Conservation (phyloP, 1,140 invertebrate genomes). For the Condylostylus longicornis region DNA sequence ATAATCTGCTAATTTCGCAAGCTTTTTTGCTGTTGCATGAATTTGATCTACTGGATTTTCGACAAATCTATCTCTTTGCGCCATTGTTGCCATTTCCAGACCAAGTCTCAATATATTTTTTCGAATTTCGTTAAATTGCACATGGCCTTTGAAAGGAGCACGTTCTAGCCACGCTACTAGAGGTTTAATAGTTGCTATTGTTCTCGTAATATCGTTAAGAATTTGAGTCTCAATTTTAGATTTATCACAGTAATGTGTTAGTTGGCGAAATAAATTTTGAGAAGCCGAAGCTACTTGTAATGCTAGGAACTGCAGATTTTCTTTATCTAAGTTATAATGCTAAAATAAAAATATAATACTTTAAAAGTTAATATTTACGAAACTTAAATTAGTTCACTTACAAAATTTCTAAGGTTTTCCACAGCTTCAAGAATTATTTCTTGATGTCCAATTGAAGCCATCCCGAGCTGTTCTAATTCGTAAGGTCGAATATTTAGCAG, state of each 20-base stretch:
- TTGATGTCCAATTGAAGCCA: slow-evolving; percentile 77
- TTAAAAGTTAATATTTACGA: not conserved
- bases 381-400: slow-evolving; percentile 36
- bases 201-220: slow-evolving; percentile 66
- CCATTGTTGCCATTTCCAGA: slow-evolving; percentile 71
- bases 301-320: slow-evolving; percentile 79
- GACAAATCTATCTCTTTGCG: slow-evolving; percentile 73
- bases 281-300: slow-evolving; percentile 70
- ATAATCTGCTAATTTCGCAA: slow-evolving; percentile 66
- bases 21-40: slow-evolving; percentile 46
- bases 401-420: slow-evolving; percentile 73
- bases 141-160: slow-evolving; percentile 33
- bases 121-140: slow-evolving; percentile 27
- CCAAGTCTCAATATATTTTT: slow-evolving; percentile 56
- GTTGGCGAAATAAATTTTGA: slow-evolving; percentile 56
- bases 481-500: slow-evolving; percentile 68
- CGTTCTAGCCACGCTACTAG: slow-evolving; percentile 76
- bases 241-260: slow-evolving; percentile 41
- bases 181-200: slow-evolving; percentile 69
- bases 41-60: slow-evolving; percentile 55
- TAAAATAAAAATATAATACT: slow-evolving; percentile 32
- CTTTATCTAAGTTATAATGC: slow-evolving; percentile 80
- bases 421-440: slow-evolving; percentile 83
- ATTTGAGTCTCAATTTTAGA: slow-evolving; percentile 62
- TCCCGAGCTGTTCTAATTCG: slow-evolving; percentile 72